Conservation (phyloP, 1,140 invertebrate genomes). For the Phenacoccus solenopsis region DNA sequence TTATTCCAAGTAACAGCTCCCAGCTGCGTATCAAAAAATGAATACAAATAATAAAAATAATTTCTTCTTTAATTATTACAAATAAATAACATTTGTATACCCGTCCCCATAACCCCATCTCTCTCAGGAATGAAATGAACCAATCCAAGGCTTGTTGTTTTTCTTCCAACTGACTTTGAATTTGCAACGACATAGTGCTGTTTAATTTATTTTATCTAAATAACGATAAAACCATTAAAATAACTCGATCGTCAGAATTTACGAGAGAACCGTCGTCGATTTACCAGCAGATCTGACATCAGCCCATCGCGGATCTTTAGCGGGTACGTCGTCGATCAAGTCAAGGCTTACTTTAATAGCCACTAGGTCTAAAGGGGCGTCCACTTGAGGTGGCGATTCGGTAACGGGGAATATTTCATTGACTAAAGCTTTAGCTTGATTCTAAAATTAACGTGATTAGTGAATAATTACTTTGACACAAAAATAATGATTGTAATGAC, state of each 20-base stretch:
- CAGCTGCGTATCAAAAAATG: conserved; percentile 34
- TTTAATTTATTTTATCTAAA: conserved; percentile 12
- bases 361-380: conserved; percentile 48
- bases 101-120: conserved; percentile 58
- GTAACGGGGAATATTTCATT: conserved; percentile 50
- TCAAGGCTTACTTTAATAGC: conserved; percentile 60
- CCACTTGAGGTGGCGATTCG: conserved; percentile 39
- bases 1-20: conserved; percentile 43
- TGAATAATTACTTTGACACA: conserved; percentile 28
- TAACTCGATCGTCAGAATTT: neutral
- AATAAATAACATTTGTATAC: conserved; percentile 25
- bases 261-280: neutral
- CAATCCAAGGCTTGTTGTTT: conserved; percentile 67
- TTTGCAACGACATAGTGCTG: conserved; percentile 49
- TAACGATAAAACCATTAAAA: neutral
- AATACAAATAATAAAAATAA: conserved; percentile 22
- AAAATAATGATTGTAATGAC: conserved; percentile 23
- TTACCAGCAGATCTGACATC: conserved; percentile 25
- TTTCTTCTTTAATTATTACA: neutral
- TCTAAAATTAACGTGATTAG: conserved; percentile 33
- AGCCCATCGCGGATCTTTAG: conserved; percentile 75
- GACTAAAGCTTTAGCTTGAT: conserved; percentile 51
- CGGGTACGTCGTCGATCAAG: conserved; percentile 75
- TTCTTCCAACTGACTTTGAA: conserved; percentile 67
- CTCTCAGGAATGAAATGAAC: conserved; percentile 62